phyloP scores from a whole-genome alignment of 2,888 invertebrate species.

The Ophion slaviceki region DNA sequence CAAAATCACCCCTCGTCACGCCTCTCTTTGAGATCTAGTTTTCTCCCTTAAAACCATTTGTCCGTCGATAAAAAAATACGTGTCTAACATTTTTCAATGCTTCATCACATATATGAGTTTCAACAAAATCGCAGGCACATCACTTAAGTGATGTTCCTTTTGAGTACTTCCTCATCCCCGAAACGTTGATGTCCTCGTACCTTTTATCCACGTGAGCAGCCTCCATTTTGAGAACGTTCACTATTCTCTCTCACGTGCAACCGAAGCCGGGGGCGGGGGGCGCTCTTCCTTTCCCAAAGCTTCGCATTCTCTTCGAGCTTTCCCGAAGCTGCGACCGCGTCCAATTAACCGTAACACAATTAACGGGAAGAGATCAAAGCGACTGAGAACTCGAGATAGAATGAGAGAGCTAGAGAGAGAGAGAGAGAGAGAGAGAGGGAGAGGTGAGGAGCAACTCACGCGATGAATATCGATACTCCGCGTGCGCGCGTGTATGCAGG shows the following conservation, averaged over 20 bases:
- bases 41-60: too few relatives aligned
- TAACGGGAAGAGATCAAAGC: conserved; percentile 66
- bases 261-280: neutral
- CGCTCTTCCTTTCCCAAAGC: neutral
- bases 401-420: conserved; percentile 3
- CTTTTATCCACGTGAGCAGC: too few relatives aligned
- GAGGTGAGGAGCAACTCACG: conserved; percentile 4
- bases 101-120: too few relatives aligned
- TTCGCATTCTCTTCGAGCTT: conserved; percentile 53
- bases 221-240: too few relatives aligned
- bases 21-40: too few relatives aligned
- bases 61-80: too few relatives aligned
- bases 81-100: too few relatives aligned
- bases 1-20: too few relatives aligned
- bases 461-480: conserved; percentile 22
- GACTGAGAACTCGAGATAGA: conserved; percentile 25
- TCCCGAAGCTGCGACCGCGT: conserved; percentile 60
- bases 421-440: neutral
- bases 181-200: too few relatives aligned
- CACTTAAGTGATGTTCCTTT: too few relatives aligned
- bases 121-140: too few relatives aligned
- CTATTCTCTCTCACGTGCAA: conserved; percentile 2
- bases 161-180: too few relatives aligned
- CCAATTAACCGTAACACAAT: conserved; percentile 66
- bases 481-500: neutral